Evolutionary conservation across 2,797 vertebrate species (phyloP), one percentile per base, ranked within the genome.

Genomic region (Serranus cabrilla): DNA sequence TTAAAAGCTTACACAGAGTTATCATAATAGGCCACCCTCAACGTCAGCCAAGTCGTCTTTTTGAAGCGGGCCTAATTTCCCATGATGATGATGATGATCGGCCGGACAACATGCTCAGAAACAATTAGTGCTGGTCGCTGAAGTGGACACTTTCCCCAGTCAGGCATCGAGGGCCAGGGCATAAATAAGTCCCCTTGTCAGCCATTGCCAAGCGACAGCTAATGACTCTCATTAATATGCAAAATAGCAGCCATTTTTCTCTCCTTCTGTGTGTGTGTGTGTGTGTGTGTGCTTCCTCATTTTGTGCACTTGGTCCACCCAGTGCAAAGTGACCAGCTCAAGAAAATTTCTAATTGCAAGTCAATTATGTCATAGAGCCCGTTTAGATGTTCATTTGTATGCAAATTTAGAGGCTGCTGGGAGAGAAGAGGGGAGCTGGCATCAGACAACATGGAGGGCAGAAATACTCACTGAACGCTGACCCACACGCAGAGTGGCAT

Each of bases 221-320:
- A 96, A 96, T 95, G 95, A 96, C 92, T 94, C 93, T 95, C 95
- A 96, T 96, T 96, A 96, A 96, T 95, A 96, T 96, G 95, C 95
- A 95, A 95, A 96, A 94, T 93, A 95, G 94, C 90, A 92, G 90
- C 93, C 91, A 93, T 94, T 93, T 83, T 90, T 87, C 78, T 76
- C 75, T 67, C 59, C 52, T 23, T 21, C 16, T 54, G 67, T 81
- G 72, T 63, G 52, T 69, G 76, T 69, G 71, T 77, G 77, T 37
- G 64, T 62, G 72, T 76, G 75, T 71, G 74, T 80, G 82, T 74
- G 70, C 56, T 82, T 81, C 71, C 76, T 87, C 92, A 87, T 94
- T 94, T 90, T 82, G 85, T 89, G 81, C 87, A 78, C 80, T 76
- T 51, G 88, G 86, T 93, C 91, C 79, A 83, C 92, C 93, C 94